Conservation (phyloP, 2,797 vertebrate species). For the Gadopsis bispinosus region DNA sequence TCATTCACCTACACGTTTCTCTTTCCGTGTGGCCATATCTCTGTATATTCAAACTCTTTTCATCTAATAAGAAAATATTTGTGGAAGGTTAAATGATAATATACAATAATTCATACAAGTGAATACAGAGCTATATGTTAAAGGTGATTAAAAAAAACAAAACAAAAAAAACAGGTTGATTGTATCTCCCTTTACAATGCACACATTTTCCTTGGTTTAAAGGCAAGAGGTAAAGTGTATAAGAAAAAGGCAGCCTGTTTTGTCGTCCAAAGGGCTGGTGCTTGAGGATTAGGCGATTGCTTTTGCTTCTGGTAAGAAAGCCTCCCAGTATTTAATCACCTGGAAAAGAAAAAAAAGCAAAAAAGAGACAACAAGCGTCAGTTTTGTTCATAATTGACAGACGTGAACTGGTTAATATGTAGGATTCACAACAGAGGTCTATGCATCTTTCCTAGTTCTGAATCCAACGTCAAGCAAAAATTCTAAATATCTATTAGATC, state of each 20-base stretch:
- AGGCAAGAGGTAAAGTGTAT: constrained; percentile 91
- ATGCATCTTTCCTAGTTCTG: neutral
- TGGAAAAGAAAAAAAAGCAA: constrained; percentile 61
- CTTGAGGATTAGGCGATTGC: constrained; percentile 91
- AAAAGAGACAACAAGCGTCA: neutral
- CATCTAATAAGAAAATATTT: constrained; percentile 93
- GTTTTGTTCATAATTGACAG: neutral
- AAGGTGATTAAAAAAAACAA: constrained; percentile 72
- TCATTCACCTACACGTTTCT: constrained; percentile 51
- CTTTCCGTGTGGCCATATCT: constrained; percentile 40
- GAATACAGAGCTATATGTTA: constrained; percentile 82
- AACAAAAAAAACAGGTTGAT: constrained; percentile 67
- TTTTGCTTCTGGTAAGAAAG: constrained; percentile 97
- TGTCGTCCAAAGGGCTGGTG: constrained; percentile 59
- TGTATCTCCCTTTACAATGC: constrained; percentile 83
- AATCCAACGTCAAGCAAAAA: neutral
- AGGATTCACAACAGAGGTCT: neutral
- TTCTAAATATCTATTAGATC: neutral
- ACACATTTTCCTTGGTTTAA: constrained; percentile 80
- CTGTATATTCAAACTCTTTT: constrained; percentile 69
- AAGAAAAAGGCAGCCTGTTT: constrained; percentile 85
- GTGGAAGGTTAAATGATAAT: constrained; percentile 91
- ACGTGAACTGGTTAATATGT: neutral
- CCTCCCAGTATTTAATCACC: constrained; percentile 99
- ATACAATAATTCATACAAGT: constrained; percentile 87